phyloP scores from a whole-genome alignment of 1,140 invertebrate species.

The Drosophila leontia region DNA sequence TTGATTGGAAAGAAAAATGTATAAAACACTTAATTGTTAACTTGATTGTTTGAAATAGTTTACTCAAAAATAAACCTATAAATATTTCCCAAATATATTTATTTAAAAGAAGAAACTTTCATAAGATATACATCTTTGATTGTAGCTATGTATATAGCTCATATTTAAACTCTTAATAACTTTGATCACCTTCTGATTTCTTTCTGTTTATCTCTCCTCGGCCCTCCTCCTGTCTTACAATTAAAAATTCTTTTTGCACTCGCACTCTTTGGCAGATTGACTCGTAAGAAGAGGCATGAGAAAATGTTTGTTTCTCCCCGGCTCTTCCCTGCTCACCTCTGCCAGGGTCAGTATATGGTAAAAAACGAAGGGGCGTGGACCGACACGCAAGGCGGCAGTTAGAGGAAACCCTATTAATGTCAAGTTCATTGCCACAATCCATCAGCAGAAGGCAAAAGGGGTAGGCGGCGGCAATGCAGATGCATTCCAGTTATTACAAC shows the following conservation, averaged over 20 bases:
- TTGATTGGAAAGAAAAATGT: not conserved
- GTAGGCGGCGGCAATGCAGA: constrained; percentile 1
- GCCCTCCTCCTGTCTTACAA: constrained; percentile 19
- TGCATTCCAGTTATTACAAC: constrained; percentile 10
- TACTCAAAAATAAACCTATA: no score
- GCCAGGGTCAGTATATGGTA: constrained; percentile 23
- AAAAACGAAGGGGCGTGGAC: constrained; percentile 15
- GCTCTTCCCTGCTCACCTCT: not conserved
- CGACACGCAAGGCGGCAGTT: constrained; percentile 51
- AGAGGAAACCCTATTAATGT: constrained; percentile 80
- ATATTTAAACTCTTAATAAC: not conserved
- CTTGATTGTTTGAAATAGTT: no score
- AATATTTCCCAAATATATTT: no score
- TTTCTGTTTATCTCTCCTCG: not conserved
- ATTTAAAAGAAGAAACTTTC: not conserved
- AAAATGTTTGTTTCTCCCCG: constrained; percentile 30
- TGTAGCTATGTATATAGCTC: no score
- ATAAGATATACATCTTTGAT: not conserved
- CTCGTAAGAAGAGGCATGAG: constrained; percentile 42
- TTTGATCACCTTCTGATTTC: not conserved
- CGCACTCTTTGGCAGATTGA: constrained; percentile 40
- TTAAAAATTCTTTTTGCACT: constrained; percentile 46
- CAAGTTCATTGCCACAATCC: constrained; percentile 82
- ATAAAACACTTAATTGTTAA: no score
- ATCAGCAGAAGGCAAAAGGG: constrained; percentile 9